phyloP scores from a whole-genome alignment of 2,797 vertebrate genomes.

The Dicrostonyx torquatus region DNA sequence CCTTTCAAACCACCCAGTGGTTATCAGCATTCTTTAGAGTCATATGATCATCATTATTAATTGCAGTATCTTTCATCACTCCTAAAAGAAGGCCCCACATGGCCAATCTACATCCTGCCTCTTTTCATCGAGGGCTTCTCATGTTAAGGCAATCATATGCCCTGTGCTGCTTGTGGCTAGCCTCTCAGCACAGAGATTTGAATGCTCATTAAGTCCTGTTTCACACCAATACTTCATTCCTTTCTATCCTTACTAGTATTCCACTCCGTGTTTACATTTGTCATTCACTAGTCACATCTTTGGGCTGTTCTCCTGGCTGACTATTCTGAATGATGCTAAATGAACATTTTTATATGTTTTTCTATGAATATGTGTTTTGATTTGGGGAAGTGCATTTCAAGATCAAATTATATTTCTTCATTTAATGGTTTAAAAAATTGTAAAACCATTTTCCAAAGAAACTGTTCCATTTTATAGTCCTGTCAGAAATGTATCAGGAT shows the following conservation, averaged over 20 bases:
- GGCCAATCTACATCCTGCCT: background rate
- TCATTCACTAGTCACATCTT: background rate
- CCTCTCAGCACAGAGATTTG: background rate
- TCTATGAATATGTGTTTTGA: background rate
- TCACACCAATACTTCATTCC: background rate
- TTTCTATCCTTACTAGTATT: conserved; percentile 26
- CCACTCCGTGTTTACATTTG: background rate
- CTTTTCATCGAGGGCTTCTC: background rate
- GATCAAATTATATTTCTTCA: background rate
- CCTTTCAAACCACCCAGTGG: background rate
- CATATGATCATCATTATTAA: background rate
- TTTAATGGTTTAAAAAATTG: conserved; percentile 13
- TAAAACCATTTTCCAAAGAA: background rate
- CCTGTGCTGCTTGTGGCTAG: background rate
- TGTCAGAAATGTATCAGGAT: background rate
- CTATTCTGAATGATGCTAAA: conserved; percentile 5
- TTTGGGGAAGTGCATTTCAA: background rate
- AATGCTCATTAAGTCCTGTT: background rate
- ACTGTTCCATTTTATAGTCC: background rate
- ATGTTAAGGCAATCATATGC: background rate
- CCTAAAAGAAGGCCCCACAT: background rate
- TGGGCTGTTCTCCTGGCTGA: background rate
- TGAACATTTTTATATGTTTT: conserved; percentile 14
- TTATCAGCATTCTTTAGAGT: background rate
- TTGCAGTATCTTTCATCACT: background rate